Evolutionary conservation across 2,888 invertebrate genomes (phyloP).

Genomic region (Lasioglossum pauxillum): DNA sequence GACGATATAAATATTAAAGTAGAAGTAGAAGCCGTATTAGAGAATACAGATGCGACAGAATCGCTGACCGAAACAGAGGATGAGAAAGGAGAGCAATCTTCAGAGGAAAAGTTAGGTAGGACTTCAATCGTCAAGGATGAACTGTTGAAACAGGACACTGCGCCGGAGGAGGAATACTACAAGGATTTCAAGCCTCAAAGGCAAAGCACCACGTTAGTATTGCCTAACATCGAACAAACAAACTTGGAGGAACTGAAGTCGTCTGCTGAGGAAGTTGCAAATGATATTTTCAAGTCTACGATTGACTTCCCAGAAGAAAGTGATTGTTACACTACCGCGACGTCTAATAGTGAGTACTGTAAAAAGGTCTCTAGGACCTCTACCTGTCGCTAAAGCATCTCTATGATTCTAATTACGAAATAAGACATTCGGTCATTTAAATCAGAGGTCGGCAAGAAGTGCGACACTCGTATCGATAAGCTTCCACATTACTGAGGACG

Average conservation of each 20-base stretch:
- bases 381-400: background rate
- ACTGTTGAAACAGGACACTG: conserved; percentile 27
- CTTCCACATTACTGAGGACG: too few species aligned
- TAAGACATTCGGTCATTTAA: background rate
- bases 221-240: conserved; percentile 32
- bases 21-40: background rate
- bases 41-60: background rate
- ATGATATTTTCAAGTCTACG: conserved; percentile 75
- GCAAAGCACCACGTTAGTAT: conserved; percentile 72
- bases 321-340: conserved; percentile 76
- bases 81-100: background rate
- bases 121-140: conserved; percentile 57
- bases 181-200: conserved; percentile 74
- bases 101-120: conserved; percentile 41
- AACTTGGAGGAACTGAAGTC: conserved; percentile 65
- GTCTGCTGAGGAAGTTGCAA: conserved; percentile 74
- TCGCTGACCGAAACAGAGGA: background rate
- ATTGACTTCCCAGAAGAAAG: conserved; percentile 73
- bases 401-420: background rate
- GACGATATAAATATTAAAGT: background rate
- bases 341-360: conserved; percentile 75
- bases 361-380: background rate
- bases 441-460: background rate
- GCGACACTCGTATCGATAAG: too few species aligned
- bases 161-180: conserved; percentile 63